Evolutionary conservation across 2,888 invertebrate species (phyloP).

Genomic region (Leptinotarsa juncta): DNA sequence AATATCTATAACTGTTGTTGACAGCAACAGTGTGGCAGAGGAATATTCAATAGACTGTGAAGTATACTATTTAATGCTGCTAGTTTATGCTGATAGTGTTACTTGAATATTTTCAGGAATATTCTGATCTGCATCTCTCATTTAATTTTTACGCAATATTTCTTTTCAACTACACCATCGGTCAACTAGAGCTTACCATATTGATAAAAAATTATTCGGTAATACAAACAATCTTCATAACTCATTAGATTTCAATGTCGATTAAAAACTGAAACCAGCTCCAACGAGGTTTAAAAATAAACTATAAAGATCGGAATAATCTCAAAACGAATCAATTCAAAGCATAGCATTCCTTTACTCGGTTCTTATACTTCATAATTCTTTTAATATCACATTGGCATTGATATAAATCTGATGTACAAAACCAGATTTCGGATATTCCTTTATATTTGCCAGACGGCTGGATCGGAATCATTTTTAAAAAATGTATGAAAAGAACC

Average conservation of each 20-base stretch:
- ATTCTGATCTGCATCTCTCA: no score
- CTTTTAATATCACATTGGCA: conserved; percentile 44
- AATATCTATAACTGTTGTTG: no score
- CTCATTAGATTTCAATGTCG: conserved; percentile 2
- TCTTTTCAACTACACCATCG: no score
- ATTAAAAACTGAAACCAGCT: conserved; percentile 10
- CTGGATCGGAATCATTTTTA: conserved; percentile 44
- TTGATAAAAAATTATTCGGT: background rate
- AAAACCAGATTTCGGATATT: conserved; percentile 49
- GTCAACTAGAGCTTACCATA: background rate
- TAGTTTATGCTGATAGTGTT: no score
- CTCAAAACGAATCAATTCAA: conserved; percentile 39
- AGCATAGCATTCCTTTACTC: conserved; percentile 36
- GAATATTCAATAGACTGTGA: no score
- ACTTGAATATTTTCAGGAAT: no score
- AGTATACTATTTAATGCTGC: no score
- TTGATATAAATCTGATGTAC: conserved; percentile 50
- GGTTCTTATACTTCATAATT: conserved; percentile 38
- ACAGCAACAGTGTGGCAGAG: no score
- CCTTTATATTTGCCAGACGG: conserved; percentile 47
- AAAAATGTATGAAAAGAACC: conserved; percentile 45
- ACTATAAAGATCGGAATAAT: conserved; percentile 32
- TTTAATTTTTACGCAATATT: no score
- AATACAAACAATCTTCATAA: background rate
- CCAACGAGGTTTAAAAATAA: conserved; percentile 21